These are phyloP conservation scores for Pycnomerus fuliginosus DNA, from an alignment of 2,888 invertebrate species.

Conservation along the genomic window DNA sequence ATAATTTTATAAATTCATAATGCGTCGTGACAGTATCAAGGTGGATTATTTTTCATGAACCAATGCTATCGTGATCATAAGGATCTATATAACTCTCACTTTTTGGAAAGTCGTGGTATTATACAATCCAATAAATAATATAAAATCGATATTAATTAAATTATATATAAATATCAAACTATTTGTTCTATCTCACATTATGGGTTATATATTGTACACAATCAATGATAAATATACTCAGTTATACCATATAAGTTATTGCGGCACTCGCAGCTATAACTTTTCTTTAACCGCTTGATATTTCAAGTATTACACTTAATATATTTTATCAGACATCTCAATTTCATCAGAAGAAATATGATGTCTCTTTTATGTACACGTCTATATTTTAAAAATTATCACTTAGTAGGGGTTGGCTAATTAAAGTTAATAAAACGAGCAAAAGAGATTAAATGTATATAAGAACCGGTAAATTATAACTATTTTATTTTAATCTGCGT, in stretches of 20 bases:
- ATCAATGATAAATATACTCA: constrained; percentile 18
- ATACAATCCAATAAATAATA: constrained; percentile 26
- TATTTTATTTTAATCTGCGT: no score
- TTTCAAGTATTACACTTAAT: constrained; percentile 11
- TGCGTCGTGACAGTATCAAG: constrained; percentile 42
- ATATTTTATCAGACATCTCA: constrained; percentile 5
- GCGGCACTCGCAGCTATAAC: constrained; percentile 18
- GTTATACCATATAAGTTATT: constrained; percentile 16
- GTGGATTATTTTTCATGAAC: constrained; percentile 37
- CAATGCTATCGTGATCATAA: constrained; percentile 32
- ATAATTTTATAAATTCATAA: constrained; percentile 29
- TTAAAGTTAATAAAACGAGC: no score
- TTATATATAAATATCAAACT: constrained; percentile 25
- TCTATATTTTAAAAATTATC: no score
- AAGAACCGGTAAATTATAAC: no score
- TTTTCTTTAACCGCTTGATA: constrained; percentile 22
- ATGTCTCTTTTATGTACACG: no score
- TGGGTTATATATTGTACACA: constrained; percentile 15
- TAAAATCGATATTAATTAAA: constrained; percentile 26
- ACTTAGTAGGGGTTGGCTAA: no score
- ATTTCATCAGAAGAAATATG: constrained; percentile 1
- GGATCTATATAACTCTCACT: constrained; percentile 34
- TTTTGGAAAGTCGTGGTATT: constrained; percentile 35
- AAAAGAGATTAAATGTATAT: not conserved
- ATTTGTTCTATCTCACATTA: constrained; percentile 14